Base-by-base conservation (phyloP, 2,797 vertebrate genomes). In the Sebastes itinus region DNA sequence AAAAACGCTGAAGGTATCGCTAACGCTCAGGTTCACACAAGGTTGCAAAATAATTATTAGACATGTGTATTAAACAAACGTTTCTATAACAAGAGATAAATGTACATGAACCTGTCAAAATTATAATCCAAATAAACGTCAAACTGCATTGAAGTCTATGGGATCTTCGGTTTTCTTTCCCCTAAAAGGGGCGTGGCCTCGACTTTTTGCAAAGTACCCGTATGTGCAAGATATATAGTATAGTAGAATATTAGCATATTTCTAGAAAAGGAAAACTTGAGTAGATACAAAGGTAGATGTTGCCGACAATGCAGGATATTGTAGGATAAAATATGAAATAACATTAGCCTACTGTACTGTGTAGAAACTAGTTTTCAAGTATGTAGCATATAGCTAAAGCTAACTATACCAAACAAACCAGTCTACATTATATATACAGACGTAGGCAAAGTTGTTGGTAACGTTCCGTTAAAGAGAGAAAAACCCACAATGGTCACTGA, bases 91-190 rank as follows among this genome's bases (percentile, higher is more conserved):
- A 46, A 46, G 42, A 18, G 16, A 46, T 46, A 16, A 46, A 46
- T 46, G 38, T 18, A 46, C 18, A 46, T 46, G 42, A 46, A 46
- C 14, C 16, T 46, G 42, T 16, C 16, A 0, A 18, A 46, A 46
- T 46, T 42, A 42, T 0, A 18, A 18, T 46, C 16, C 42, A 46
- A 46, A 18, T 18, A 46, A 2, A 46, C 13, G 38, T 42, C 38
- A 42, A 42, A 46, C 42, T 46, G 42, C 16, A 7, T 18, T 18
- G 16, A 18, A 0, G 42, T 18, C 42, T 46, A 30, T 30, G 42
- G 16, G 0, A 46, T 46, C 42, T 46, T 46, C 1, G 2, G 1
- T 46, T 46, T 46, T 42, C 38, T 14, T 38, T 0, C 42, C 42
- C 42, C 42, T 18, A 46, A 16, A 46, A 46, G 6, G 42, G 16